These are phyloP conservation scores for Bugulina stolonifera DNA, from an alignment of 2,888 invertebrate species.

Conservation along the genomic window DNA sequence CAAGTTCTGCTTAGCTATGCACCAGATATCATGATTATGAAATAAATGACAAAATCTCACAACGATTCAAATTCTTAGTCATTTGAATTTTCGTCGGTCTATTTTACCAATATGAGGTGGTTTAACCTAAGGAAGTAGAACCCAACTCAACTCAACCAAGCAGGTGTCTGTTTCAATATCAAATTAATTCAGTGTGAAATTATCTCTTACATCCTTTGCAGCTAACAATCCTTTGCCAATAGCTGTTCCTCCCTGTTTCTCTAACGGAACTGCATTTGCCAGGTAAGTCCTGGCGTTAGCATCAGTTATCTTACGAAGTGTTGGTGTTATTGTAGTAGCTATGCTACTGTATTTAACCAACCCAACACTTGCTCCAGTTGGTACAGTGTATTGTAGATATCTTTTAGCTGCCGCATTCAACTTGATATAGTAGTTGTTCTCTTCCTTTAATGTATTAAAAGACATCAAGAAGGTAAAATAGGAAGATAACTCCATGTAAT, in stretches of 20 bases:
- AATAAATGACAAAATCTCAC: too few relatives aligned
- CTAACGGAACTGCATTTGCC: constrained; percentile 6
- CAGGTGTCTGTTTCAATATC: too few relatives aligned
- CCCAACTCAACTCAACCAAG: too few relatives aligned
- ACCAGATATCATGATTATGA: too few relatives aligned
- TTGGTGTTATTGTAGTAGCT: neutral
- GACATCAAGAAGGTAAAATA: too few relatives aligned
- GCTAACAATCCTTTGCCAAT: constrained; percentile 10
- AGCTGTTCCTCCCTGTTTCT: neutral
- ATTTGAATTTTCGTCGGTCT: too few relatives aligned
- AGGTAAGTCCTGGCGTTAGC: neutral
- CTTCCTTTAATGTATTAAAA: neutral
- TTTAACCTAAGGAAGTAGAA: too few relatives aligned
- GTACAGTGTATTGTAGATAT: constrained; percentile 11
- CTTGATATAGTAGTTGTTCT: neutral
- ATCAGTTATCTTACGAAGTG: neutral
- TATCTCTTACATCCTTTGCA: neutral
- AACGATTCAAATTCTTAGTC: too few relatives aligned
- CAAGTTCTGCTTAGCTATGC: too few relatives aligned
- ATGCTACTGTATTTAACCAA: constrained; percentile 21
- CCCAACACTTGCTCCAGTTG: constrained; percentile 15
- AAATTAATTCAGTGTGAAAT: too few relatives aligned
- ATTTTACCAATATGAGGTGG: too few relatives aligned
- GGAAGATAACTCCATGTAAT: too few relatives aligned
- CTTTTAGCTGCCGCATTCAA: neutral